These are phyloP conservation scores for Drosophila seclusa DNA, from an alignment of 2,888 invertebrate genomes.

Conservation along the genomic window DNA sequence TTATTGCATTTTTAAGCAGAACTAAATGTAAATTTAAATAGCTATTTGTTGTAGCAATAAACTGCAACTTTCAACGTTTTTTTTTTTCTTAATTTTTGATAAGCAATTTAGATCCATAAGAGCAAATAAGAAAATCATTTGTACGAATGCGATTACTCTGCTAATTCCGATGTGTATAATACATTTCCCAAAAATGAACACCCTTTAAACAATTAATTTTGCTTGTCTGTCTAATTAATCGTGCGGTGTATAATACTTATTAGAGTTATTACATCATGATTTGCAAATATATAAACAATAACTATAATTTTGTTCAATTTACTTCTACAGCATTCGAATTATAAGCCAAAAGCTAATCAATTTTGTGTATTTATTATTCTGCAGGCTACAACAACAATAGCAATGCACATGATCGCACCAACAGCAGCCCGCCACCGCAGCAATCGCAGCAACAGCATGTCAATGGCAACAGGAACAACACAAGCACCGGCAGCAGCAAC, in stretches of 20 bases:
- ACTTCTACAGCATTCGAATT: background rate
- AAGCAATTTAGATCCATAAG: background rate
- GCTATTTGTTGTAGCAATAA: background rate
- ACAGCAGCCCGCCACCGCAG: slow-evolving; percentile 82
- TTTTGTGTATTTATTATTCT: background rate
- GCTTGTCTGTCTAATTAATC: background rate
- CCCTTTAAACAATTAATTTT: background rate
- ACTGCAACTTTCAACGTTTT: background rate
- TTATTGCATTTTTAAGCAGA: background rate
- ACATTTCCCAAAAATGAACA: background rate
- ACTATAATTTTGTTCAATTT: background rate
- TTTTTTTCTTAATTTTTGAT: background rate
- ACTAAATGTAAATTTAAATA: background rate
- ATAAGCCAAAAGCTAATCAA: background rate
- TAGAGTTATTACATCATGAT: background rate
- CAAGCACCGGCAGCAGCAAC: slow-evolving; percentile 51
- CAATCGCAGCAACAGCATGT: slow-evolving; percentile 46
- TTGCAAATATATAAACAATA: background rate
- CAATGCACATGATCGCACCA: slow-evolving; percentile 83
- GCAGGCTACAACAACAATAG: slow-evolving; percentile 78
- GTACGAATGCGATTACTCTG: background rate
- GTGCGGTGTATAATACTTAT: background rate
- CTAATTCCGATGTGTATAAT: background rate
- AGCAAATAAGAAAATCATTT: background rate
- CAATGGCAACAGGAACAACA: slow-evolving; percentile 60